Conservation (phyloP, 2,888 invertebrate species). For the Acleris cristana region DNA sequence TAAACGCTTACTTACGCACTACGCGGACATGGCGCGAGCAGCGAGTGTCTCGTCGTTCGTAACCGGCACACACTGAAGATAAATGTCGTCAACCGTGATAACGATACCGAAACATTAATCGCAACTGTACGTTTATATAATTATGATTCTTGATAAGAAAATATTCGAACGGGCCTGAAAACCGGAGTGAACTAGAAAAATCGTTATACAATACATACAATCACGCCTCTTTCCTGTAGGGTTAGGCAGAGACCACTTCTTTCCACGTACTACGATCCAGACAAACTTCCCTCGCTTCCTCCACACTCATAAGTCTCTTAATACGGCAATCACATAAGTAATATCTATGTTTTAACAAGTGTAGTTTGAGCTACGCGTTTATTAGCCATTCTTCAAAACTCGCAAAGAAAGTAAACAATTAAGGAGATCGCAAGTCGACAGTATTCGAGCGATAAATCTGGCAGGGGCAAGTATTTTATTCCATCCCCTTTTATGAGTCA, state of each 20-base stretch:
- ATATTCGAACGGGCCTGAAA: constrained; percentile 24
- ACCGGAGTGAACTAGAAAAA: neutral
- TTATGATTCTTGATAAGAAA: constrained; percentile 38
- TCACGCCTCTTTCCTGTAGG: too few species aligned
- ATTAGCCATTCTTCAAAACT: neutral
- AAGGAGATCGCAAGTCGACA: too few species aligned
- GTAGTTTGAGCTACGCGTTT: neutral
- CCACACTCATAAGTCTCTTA: too few species aligned
- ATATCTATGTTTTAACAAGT: too few species aligned
- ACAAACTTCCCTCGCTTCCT: too few species aligned
- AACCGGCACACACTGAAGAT: constrained; percentile 63
- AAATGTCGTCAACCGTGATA: constrained; percentile 67
- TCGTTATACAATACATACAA: too few species aligned
- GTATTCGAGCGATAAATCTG: constrained; percentile 6
- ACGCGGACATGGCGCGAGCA: constrained; percentile 20
- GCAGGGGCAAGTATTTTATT: constrained; percentile 1
- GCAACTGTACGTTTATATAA: constrained; percentile 44
- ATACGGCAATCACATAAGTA: too few species aligned
- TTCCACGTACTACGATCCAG: too few species aligned
- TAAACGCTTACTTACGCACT: constrained; percentile 8
- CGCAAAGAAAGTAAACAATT: neutral
- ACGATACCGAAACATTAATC: constrained; percentile 41
- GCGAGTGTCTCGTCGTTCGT: constrained; percentile 48
- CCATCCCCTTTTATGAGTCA: constrained; percentile 4
- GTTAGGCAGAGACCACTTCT: too few species aligned